A percentile compares a stretch with the other conserved stretches of the same genome.
phyloP scores from a whole-genome alignment of 2,797 vertebrate genomes.

The Cyprinodon diabolis region DNA sequence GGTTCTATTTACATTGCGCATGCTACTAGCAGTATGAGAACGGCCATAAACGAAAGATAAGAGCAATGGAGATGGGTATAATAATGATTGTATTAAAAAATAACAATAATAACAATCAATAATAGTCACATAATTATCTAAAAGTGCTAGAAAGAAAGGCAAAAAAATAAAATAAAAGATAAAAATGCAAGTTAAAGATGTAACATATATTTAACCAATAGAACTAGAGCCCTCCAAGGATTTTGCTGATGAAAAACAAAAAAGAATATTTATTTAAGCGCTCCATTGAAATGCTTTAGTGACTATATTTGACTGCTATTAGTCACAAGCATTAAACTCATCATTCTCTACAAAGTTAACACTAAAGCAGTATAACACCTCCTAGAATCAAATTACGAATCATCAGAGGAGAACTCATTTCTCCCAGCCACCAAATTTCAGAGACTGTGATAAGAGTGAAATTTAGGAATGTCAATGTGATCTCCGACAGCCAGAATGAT shows the following conservation, averaged over 20 bases:
- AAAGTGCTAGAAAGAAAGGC: no score
- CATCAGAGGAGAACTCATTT: constrained; percentile 21
- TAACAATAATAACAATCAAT: no score
- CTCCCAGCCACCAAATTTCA: constrained; percentile 7
- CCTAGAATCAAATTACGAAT: constrained; percentile 26
- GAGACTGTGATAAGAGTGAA: not conserved
- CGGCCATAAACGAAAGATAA: no score
- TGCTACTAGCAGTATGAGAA: no score
- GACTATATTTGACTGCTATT: constrained; percentile 1
- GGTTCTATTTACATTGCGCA: no score
- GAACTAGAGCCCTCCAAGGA: constrained; percentile 24
- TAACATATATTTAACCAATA: not conserved
- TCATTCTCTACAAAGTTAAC: constrained; percentile 22
- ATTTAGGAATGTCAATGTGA: constrained; percentile 45
- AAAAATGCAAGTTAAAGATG: no score
- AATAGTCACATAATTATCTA: no score
- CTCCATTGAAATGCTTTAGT: not conserved
- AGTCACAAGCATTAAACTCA: constrained; percentile 1
- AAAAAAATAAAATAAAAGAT: no score
- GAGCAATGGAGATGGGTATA: no score
- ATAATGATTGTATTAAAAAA: no score
- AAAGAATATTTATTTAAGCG: constrained; percentile 16
- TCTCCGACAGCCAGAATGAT: constrained; percentile 35
- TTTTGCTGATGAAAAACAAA: constrained; percentile 1
- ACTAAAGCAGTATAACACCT: constrained; percentile 11